Evolutionary conservation across 2,888 invertebrate genomes (phyloP).

Genomic region (Charanyca ferruginea): DNA sequence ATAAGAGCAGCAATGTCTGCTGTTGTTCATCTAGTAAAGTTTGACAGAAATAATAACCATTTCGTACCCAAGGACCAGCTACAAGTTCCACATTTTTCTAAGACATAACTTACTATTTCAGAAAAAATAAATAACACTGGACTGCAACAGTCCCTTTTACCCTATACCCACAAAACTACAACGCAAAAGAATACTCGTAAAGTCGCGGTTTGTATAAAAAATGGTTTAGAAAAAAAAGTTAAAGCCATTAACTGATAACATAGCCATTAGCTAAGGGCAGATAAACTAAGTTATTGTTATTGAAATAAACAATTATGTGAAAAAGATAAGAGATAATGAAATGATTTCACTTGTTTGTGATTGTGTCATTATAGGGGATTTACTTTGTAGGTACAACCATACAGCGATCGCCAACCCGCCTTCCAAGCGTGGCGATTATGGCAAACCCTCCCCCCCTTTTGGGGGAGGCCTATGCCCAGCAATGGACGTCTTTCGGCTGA

Average conservation of each 20-base stretch:
- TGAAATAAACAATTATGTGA: slow-evolving; percentile 60
- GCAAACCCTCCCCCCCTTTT: too few species aligned
- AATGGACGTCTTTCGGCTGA: too few species aligned
- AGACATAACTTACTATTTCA: not conserved
- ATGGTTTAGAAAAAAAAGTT: slow-evolving; percentile 65
- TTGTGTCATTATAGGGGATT: slow-evolving; percentile 35
- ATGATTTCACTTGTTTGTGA: slow-evolving; percentile 50
- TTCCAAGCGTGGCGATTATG: too few species aligned
- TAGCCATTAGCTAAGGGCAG: slow-evolving; percentile 71
- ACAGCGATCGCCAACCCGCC: too few species aligned
- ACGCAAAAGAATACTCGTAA: slow-evolving; percentile 69
- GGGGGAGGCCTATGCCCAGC: too few species aligned
- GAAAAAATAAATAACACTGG: too few species aligned
- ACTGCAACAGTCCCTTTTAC: slow-evolving; percentile 25
- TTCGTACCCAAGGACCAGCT: not conserved
- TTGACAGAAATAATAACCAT: too few species aligned
- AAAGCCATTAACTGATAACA: slow-evolving; percentile 78
- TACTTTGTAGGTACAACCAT: slow-evolving; percentile 34
- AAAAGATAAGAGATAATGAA: slow-evolving; percentile 56
- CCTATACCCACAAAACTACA: slow-evolving; percentile 63
- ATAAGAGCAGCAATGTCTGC: too few species aligned
- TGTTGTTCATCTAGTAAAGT: too few species aligned
- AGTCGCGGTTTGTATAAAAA: slow-evolving; percentile 59
- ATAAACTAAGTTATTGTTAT: slow-evolving; percentile 70
- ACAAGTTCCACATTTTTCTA: not conserved